Conservation (phyloP, 2,888 invertebrate genomes). For the Carabus problematicus region DNA sequence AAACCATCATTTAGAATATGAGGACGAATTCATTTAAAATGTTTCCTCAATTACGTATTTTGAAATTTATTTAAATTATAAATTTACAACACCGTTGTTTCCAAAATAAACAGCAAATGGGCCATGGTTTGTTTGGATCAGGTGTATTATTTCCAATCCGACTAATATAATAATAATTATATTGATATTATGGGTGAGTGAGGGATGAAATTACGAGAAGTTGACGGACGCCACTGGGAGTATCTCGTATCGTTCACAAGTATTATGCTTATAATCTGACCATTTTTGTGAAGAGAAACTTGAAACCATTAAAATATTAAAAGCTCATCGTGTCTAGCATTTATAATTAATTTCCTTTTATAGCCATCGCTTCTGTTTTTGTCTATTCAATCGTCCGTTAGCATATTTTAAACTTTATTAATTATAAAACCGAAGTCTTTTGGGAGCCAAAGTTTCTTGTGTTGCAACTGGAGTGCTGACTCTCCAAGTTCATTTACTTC, state of each 20-base stretch:
- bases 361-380: constrained; percentile 1
- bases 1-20: constrained; percentile 6
- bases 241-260: background rate
- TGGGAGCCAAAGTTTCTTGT: too few species aligned
- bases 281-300: constrained; percentile 4
- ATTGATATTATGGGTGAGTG: constrained; percentile 7
- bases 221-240: constrained; percentile 2
- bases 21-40: constrained; percentile 5
- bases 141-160: background rate
- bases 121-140: background rate
- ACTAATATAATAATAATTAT: constrained; percentile 1
- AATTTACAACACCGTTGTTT: constrained; percentile 10
- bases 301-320: constrained; percentile 15
- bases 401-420: constrained; percentile 3
- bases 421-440: too few species aligned
- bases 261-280: constrained; percentile 7
- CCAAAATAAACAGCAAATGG: constrained; percentile 2
- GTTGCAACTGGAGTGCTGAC: too few species aligned
- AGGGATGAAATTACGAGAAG: background rate
- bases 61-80: constrained; percentile 29
- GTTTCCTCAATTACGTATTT: constrained; percentile 12
- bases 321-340: constrained; percentile 16
- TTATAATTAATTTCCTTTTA: constrained; percentile 8
- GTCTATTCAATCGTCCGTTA: background rate
- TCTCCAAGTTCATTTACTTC: too few species aligned